These are phyloP conservation scores for Asbolus verrucosus DNA, from an alignment of 1,140 invertebrate genomes.

Conservation along the genomic window DNA sequence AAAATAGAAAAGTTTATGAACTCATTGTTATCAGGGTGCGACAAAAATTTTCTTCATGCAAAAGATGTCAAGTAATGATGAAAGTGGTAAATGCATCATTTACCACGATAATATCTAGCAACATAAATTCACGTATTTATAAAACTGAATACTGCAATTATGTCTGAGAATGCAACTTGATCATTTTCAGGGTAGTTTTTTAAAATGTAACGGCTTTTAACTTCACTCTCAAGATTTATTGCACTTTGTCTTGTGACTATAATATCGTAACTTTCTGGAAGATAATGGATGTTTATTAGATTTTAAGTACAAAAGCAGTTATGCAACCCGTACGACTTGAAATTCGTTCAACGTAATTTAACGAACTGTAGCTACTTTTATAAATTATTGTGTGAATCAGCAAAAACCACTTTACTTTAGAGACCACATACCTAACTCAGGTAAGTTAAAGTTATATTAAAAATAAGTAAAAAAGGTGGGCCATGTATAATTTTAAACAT, in stretches of 20 bases:
- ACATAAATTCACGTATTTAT: conserved; percentile 39
- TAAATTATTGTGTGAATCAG: conserved; percentile 29
- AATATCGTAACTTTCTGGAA: too few species aligned
- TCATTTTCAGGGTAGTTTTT: conserved; percentile 20
- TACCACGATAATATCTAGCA: conserved; percentile 12
- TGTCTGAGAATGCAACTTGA: conserved; percentile 34
- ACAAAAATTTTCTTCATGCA: too few species aligned
- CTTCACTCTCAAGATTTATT: conserved; percentile 11
- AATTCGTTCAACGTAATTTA: too few species aligned
- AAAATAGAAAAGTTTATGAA: not conserved
- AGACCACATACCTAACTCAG: conserved; percentile 9
- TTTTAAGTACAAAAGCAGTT: too few species aligned
- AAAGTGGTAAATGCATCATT: conserved; percentile 31
- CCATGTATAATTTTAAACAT: conserved; percentile 22
- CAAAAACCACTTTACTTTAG: conserved; percentile 5
- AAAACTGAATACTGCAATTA: conserved; percentile 32
- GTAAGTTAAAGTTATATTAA: conserved; percentile 8
- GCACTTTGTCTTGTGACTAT: conserved; percentile 3
- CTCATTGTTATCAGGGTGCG: too few species aligned
- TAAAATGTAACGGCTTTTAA: conserved; percentile 15
- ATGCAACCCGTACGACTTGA: too few species aligned
- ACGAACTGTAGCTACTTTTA: conserved; percentile 16
- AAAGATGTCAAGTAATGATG: conserved; percentile 10
- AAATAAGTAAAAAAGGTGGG: conserved; percentile 1
- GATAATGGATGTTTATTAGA: too few species aligned